Conservation (phyloP, 1,140 invertebrate species). For the Prorops nasuta region DNA sequence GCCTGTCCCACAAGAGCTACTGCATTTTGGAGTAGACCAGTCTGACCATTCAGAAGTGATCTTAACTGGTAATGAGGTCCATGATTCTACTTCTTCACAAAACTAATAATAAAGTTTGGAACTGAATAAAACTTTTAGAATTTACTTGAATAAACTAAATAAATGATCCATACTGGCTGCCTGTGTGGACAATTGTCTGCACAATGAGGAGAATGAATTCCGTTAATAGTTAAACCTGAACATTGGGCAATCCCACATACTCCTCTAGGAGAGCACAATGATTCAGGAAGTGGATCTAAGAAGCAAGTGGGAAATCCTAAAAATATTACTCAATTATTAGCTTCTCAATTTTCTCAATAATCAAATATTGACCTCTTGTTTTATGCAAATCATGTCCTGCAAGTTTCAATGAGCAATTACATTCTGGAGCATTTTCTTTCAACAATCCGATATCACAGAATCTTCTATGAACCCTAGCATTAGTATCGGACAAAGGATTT, state of each 20-base stretch:
- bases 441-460: constrained; percentile 19
- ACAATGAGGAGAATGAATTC: constrained; percentile 17
- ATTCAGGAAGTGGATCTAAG: constrained; percentile 16
- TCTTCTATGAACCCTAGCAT: constrained; percentile 18
- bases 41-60: constrained; percentile 18
- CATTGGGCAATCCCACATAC: constrained; percentile 19
- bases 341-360: background rate
- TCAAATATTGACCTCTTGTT: constrained; percentile 19
- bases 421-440: constrained; percentile 1
- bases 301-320: constrained; percentile 27
- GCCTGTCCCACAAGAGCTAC: constrained; percentile 16
- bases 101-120: constrained; percentile 12
- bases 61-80: constrained; percentile 11
- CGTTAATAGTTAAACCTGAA: constrained; percentile 13
- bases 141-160: background rate
- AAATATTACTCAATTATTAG: background rate
- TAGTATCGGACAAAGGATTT: constrained; percentile 17
- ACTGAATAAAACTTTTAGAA: background rate
- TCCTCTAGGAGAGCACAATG: constrained; percentile 19
- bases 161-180: constrained; percentile 18
- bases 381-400: constrained; percentile 14
- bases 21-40: constrained; percentile 20
- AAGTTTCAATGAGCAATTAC: constrained; percentile 14
- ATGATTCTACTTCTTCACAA: constrained; percentile 21
- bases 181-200: constrained; percentile 18